Percentiles rank a stretch among this genome's conserved stretches.
These are phyloP conservation scores for Aix galericulata DNA, from an alignment of 2,113 vertebrate species.

Conservation along the genomic window DNA sequence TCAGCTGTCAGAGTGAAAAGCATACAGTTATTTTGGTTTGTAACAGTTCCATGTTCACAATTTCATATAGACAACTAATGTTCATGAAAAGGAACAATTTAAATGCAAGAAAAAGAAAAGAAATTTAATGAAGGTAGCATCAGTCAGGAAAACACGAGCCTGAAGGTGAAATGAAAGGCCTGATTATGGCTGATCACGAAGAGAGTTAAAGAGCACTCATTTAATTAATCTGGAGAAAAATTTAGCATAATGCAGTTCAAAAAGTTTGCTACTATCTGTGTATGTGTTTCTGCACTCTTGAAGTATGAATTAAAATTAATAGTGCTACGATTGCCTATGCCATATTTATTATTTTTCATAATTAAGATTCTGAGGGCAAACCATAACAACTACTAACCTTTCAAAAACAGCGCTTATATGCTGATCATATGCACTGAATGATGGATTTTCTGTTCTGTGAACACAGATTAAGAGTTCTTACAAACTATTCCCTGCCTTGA, in stretches of 20 bases:
- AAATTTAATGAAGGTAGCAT: constrained; percentile 13
- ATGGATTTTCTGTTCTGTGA: not conserved
- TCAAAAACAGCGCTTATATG: not conserved
- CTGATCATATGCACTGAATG: not conserved
- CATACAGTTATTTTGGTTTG: constrained; percentile 10
- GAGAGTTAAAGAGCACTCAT: constrained; percentile 31
- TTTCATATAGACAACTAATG: constrained; percentile 54
- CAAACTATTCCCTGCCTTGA: not conserved
- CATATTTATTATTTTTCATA: constrained; percentile 13
- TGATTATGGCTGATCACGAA: not conserved
- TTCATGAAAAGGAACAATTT: constrained; percentile 23
- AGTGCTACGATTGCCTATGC: not conserved
- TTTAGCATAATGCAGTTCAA: not conserved
- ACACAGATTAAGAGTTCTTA: not conserved
- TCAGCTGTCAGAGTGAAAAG: constrained; percentile 2
- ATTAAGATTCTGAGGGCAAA: constrained; percentile 44
- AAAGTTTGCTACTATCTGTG: not conserved
- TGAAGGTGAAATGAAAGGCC: constrained; percentile 36
- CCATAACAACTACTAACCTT: constrained; percentile 1
- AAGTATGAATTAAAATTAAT: constrained; percentile 28
- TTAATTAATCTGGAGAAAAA: constrained; percentile 33
- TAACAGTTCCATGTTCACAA: not conserved
- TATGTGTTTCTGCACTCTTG: not conserved
- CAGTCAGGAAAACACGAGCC: not conserved
- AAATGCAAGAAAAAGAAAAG: constrained; percentile 16